Conservation (phyloP, 2,888 invertebrate species). For the Heteromyza rotundicornis region DNA sequence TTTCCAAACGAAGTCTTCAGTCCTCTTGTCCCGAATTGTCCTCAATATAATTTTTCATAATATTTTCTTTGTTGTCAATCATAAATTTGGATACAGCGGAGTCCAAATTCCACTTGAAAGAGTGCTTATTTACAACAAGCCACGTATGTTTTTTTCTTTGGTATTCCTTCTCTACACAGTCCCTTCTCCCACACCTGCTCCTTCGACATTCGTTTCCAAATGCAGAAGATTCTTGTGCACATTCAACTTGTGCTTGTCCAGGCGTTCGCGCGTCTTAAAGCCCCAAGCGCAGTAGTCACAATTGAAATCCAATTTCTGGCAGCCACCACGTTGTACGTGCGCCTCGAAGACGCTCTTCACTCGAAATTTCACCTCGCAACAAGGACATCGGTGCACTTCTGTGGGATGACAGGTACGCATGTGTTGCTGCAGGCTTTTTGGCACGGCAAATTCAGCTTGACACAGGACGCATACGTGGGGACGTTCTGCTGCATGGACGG, state of each 20-base stretch:
- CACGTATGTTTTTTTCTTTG: too few relatives aligned
- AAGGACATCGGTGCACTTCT: constrained; percentile 11
- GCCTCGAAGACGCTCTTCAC: constrained; percentile 16
- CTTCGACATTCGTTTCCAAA: not conserved
- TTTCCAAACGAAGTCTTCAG: too few relatives aligned
- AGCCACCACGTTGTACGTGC: constrained; percentile 19
- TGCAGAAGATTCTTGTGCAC: constrained; percentile 14
- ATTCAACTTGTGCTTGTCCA: constrained; percentile 16
- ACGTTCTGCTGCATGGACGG: constrained; percentile 12
- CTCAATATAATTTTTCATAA: too few relatives aligned
- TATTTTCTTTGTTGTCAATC: too few relatives aligned
- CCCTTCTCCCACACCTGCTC: not conserved
- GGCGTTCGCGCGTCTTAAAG: constrained; percentile 15
- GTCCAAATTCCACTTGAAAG: too few relatives aligned
- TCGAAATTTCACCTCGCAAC: constrained; percentile 19
- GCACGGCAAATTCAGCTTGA: constrained; percentile 9
- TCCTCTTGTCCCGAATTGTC: too few relatives aligned
- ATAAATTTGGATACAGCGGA: too few relatives aligned
- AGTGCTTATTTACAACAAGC: too few relatives aligned
- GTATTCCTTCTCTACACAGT: too few relatives aligned
- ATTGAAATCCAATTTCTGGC: constrained; percentile 16
- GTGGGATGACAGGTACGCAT: constrained; percentile 18
- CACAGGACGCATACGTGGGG: constrained; percentile 11
- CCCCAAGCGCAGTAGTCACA: constrained; percentile 20
- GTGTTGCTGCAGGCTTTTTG: constrained; percentile 14